phyloP scores from a whole-genome alignment of 2,888 invertebrate genomes.

The Pseudococcus longispinus region DNA sequence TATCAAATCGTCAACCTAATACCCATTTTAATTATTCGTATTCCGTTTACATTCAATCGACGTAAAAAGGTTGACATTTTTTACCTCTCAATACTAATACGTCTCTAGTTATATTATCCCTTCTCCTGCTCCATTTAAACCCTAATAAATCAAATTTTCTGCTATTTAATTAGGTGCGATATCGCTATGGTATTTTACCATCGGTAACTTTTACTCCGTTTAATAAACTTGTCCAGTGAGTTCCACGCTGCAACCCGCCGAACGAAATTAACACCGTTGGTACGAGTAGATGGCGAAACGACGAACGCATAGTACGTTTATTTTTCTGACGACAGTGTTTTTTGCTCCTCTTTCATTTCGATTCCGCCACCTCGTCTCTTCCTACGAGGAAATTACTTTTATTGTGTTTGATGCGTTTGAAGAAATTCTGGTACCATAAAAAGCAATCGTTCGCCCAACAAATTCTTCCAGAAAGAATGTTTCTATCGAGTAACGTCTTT shows the following conservation, averaged over 20 bases:
- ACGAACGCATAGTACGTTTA: background rate
- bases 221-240: background rate
- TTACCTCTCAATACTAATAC: background rate
- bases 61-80: background rate
- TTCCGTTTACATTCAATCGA: too few relatives aligned
- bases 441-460: background rate
- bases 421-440: background rate
- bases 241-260: background rate
- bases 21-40: background rate
- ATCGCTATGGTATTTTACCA: background rate
- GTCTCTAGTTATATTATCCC: too few relatives aligned
- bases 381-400: slow-evolving; percentile 2
- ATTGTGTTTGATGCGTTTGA: slow-evolving; percentile 5
- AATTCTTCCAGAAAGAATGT: slow-evolving; percentile 3
- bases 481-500: background rate
- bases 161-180: background rate
- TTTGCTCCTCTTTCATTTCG: background rate
- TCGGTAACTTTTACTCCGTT: background rate
- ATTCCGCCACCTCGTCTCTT: background rate
- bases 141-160: slow-evolving; percentile 6
- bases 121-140: background rate
- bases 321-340: background rate
- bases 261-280: background rate
- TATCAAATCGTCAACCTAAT: background rate
- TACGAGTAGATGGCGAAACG: background rate